A percentile compares a stretch with the other conserved stretches of the same genome.
Evolutionary conservation across 1,140 invertebrate species (phyloP).

Genomic region (Heliconius nattereri): DNA sequence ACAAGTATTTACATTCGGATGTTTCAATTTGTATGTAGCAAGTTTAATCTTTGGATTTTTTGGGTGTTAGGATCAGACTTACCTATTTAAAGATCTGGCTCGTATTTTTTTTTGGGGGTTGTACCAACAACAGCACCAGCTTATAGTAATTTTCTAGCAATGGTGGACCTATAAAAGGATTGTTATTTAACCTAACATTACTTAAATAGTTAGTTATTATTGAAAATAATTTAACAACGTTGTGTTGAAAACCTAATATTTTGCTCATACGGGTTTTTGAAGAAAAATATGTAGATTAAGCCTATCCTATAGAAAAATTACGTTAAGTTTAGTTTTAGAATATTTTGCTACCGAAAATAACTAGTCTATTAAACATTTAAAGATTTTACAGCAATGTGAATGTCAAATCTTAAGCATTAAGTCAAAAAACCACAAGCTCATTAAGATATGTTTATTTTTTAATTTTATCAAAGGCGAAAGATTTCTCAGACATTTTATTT

Average conservation of each 20-base stretch:
- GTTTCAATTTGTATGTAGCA: not conserved
- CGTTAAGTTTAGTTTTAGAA: not conserved
- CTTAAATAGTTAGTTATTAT: too few species aligned
- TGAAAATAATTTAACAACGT: not conserved
- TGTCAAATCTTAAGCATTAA: not conserved
- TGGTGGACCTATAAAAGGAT: too few species aligned
- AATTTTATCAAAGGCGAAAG: not conserved
- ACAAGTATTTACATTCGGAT: not conserved
- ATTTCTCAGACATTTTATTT: slow-evolving; percentile 19
- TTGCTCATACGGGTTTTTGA: not conserved
- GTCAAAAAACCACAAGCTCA: not conserved
- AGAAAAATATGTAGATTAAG: not conserved
- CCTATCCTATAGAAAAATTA: not conserved
- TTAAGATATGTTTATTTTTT: not conserved
- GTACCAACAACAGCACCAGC: too few species aligned
- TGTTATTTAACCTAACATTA: too few species aligned
- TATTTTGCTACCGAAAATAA: too few species aligned
- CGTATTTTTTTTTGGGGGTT: too few species aligned
- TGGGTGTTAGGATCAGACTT: not conserved
- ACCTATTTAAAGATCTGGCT: too few species aligned
- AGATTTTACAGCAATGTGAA: too few species aligned
- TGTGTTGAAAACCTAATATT: not conserved
- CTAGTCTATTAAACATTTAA: too few species aligned
- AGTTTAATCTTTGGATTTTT: not conserved
- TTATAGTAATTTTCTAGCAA: too few species aligned